These are phyloP conservation scores for Stegodyphus dumicola DNA, from an alignment of 1,140 invertebrate genomes.

Conservation along the genomic window DNA sequence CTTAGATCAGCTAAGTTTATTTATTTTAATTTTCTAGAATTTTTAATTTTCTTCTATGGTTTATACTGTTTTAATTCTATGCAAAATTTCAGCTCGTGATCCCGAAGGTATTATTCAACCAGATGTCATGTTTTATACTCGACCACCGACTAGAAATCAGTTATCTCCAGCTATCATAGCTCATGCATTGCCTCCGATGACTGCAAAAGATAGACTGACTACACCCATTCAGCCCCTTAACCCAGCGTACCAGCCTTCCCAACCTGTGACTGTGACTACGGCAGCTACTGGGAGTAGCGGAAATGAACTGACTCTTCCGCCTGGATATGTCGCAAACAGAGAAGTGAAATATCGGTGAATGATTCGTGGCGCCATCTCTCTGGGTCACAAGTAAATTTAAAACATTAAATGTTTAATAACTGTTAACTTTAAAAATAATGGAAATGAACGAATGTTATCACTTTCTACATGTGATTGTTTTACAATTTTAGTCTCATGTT, in stretches of 20 bases:
- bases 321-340: slow-evolving; percentile 50
- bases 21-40: too few species aligned
- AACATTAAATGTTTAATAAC: neutral
- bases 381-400: neutral
- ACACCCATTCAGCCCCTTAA: slow-evolving; percentile 51
- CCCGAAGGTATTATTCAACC: slow-evolving; percentile 56
- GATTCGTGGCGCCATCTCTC: too few species aligned
- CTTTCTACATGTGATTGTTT: neutral
- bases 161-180: slow-evolving; percentile 4
- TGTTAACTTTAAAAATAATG: neutral
- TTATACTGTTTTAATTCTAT: neutral
- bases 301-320: slow-evolving; percentile 51
- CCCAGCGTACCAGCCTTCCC: slow-evolving; percentile 47
- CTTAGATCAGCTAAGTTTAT: too few species aligned
- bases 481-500: neutral
- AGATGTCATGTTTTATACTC: slow-evolving; percentile 51
- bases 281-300: neutral
- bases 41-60: too few species aligned
- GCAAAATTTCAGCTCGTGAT: slow-evolving; percentile 23
- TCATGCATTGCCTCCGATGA: slow-evolving; percentile 17
- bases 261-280: slow-evolving; percentile 41
- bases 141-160: slow-evolving; percentile 21
- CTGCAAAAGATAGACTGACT: slow-evolving; percentile 29
- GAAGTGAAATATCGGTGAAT: slow-evolving; percentile 37
- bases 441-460: neutral